Percentiles rank a stretch among this genome's conserved stretches.
Conservation (phyloP, 2,113 vertebrate species). For the Potamarius usumacintae region DNA sequence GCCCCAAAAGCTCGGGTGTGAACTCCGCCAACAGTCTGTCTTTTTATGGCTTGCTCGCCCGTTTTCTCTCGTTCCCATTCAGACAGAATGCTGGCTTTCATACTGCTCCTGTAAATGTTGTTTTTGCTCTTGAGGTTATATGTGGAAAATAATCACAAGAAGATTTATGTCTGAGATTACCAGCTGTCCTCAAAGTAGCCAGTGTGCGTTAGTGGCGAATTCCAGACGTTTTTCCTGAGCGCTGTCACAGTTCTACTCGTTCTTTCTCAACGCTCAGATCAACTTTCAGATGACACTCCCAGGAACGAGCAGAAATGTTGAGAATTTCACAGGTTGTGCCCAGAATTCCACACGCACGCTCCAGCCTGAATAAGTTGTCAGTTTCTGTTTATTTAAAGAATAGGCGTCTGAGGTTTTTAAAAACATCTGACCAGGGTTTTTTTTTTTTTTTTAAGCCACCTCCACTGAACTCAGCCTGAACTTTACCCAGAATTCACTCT, state of each 20-base stretch:
- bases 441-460: background rate
- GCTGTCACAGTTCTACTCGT: background rate
- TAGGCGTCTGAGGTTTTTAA: background rate
- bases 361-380: background rate
- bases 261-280: slow-evolving; percentile 14
- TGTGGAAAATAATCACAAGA: background rate
- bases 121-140: background rate
- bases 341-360: slow-evolving; percentile 3
- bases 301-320: slow-evolving; percentile 17
- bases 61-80: background rate
- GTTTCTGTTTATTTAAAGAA: slow-evolving; percentile 12
- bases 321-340: slow-evolving; percentile 39
- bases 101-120: background rate
- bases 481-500: background rate
- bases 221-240: slow-evolving; percentile 35
- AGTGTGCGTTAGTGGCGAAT: slow-evolving; percentile 25
- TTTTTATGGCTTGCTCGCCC: background rate
- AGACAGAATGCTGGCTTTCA: slow-evolving; percentile 10
- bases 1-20: slow-evolving; percentile 4
- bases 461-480: background rate
- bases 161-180: slow-evolving; percentile 10
- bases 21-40: background rate
- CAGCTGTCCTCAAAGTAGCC: background rate
- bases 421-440: background rate
- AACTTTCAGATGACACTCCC: slow-evolving; percentile 17